Evolutionary conservation across 92 coral and sea anemone genomes (phyloP).

Genomic region (Bergia puertoricense): DNA sequence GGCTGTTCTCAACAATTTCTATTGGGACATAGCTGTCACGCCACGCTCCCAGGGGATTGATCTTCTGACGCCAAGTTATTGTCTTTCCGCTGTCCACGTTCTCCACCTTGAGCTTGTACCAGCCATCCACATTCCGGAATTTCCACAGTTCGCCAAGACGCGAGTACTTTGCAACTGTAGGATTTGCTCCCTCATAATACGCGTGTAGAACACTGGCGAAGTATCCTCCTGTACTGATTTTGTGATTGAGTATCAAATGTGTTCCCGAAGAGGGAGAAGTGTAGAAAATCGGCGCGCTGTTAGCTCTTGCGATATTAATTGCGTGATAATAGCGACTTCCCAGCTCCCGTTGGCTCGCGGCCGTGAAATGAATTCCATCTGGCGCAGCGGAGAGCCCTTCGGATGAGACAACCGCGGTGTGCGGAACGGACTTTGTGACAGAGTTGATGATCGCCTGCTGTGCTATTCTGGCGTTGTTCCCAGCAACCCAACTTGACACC

Average conservation of each 20-base stretch:
- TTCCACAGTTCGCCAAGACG: constrained; percentile 23
- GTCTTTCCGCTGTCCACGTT: constrained; percentile 17
- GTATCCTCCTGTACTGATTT: constrained; percentile 10
- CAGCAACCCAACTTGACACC: constrained; percentile 25
- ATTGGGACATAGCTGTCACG: constrained; percentile 16
- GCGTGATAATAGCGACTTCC: constrained; percentile 27
- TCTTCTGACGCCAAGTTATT: constrained; percentile 10
- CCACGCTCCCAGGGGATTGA: constrained; percentile 18
- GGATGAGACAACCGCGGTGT: constrained; percentile 7
- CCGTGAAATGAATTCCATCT: constrained; percentile 19
- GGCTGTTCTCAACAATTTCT: constrained; percentile 11
- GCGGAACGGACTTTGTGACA: not conserved
- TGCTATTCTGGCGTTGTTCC: constrained; percentile 1
- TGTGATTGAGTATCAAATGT: not conserved
- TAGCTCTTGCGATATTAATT: not conserved
- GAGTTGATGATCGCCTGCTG: constrained; percentile 12
- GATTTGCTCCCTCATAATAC: not conserved
- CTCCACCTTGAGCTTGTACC: constrained; percentile 12
- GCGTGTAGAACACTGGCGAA: constrained; percentile 5
- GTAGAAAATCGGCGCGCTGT: constrained; percentile 9
- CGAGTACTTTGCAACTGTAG: constrained; percentile 23
- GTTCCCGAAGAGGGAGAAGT: constrained; percentile 15
- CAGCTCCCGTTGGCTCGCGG: constrained; percentile 8
- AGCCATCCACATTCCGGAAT: constrained; percentile 12
- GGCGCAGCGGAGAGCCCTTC: constrained; percentile 25